A percentile compares a stretch with the other conserved stretches of the same genome.
Conservation (phyloP, 2,888 invertebrate species). For the Ptychoptera albimana region DNA sequence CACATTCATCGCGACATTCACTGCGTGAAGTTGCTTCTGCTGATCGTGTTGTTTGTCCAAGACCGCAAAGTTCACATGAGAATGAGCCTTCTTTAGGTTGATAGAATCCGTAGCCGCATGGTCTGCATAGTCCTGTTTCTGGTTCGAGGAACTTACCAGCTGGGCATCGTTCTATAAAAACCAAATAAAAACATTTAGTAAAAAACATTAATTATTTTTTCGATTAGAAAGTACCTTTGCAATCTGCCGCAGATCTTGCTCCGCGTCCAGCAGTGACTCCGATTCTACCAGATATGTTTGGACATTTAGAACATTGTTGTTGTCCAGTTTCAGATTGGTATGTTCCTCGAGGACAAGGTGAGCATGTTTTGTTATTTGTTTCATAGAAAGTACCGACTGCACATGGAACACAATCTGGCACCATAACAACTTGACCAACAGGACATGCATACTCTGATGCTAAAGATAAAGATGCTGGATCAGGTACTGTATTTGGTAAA, state of each 20-base stretch:
- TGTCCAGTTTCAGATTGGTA: slow-evolving; percentile 92
- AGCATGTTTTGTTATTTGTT: slow-evolving; percentile 56
- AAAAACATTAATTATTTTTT: neutral
- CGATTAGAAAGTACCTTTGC: slow-evolving; percentile 52
- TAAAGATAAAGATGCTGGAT: slow-evolving; percentile 75
- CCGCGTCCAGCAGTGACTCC: slow-evolving; percentile 80
- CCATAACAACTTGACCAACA: slow-evolving; percentile 83
- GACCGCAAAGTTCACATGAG: slow-evolving; percentile 71
- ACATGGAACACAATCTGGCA: slow-evolving; percentile 87
- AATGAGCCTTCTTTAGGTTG: slow-evolving; percentile 85
- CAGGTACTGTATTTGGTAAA: slow-evolving; percentile 85
- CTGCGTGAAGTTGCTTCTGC: slow-evolving; percentile 74
- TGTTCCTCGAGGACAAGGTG: slow-evolving; percentile 71
- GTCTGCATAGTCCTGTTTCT: slow-evolving; percentile 70
- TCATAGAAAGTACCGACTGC: slow-evolving; percentile 81
- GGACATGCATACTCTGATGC: slow-evolving; percentile 87
- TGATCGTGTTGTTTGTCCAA: slow-evolving; percentile 83
- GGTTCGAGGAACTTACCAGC: slow-evolving; percentile 90
- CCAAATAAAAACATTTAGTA: slow-evolving; percentile 18
- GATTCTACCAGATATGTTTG: slow-evolving; percentile 73
- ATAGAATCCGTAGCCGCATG: slow-evolving; percentile 88
- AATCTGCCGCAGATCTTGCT: slow-evolving; percentile 74
- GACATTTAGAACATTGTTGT: slow-evolving; percentile 76
- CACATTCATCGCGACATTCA: slow-evolving; percentile 82
- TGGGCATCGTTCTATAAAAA: slow-evolving; percentile 72